phyloP scores from a whole-genome alignment of 2,113 vertebrate genomes.

The Hydrolagus affinis region DNA sequence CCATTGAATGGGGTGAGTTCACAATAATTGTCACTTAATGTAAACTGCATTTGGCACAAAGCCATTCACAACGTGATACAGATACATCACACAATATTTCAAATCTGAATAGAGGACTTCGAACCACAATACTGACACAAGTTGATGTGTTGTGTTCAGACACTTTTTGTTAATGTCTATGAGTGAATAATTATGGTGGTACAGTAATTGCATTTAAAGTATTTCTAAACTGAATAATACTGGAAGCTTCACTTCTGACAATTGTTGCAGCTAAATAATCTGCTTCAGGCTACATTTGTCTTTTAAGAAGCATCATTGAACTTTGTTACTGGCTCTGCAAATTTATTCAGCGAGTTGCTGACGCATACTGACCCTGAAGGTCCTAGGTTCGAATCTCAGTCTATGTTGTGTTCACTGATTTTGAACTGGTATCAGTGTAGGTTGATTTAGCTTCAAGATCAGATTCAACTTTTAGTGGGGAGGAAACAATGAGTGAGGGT shows the following conservation, averaged over 20 bases:
- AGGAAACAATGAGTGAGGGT: too few species aligned
- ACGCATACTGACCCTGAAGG: too few species aligned
- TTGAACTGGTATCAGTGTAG: too few species aligned
- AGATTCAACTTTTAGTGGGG: too few species aligned
- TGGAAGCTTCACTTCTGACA: neutral
- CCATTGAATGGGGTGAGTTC: conserved; percentile 87
- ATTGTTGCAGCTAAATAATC: neutral
- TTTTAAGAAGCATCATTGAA: neutral
- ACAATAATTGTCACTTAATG: conserved; percentile 29
- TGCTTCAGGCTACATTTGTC: neutral
- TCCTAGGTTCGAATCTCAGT: neutral
- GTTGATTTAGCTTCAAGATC: too few species aligned
- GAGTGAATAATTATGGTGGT: neutral
- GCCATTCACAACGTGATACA: neutral
- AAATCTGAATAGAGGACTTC: neutral
- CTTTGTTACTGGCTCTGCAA: neutral
- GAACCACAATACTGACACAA: too few species aligned
- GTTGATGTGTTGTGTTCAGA: neutral
- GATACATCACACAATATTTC: neutral
- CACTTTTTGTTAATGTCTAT: neutral
- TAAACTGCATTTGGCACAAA: conserved; percentile 29
- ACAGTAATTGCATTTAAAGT: neutral
- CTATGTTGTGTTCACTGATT: neutral
- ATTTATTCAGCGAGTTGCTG: neutral
- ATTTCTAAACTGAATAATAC: neutral